Percentiles rank a stretch among this genome's conserved stretches.
Evolutionary conservation across 1,140 invertebrate genomes (phyloP).

Genomic region (Caligus rogercresseyi): DNA sequence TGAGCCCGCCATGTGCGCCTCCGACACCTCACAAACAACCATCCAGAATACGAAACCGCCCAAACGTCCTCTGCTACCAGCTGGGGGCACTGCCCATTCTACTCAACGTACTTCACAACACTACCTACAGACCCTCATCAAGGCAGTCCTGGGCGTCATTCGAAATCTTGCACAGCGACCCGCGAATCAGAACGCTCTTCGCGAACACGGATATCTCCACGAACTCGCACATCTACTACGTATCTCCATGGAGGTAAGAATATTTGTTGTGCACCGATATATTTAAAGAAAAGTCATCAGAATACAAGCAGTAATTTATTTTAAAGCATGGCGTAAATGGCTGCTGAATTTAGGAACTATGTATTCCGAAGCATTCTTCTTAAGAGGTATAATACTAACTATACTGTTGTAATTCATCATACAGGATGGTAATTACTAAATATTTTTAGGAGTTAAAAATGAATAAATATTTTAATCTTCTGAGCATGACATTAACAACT

Average conservation of each 20-base stretch:
- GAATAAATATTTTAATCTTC: no score
- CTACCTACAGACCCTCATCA: conserved; percentile 89
- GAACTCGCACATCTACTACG: conserved; percentile 70
- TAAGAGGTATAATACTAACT: conserved; percentile 13
- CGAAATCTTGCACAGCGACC: conserved; percentile 86
- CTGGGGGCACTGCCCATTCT: conserved; percentile 84
- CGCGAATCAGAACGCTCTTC: conserved; percentile 77
- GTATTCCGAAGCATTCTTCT: background rate
- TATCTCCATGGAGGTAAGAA: conserved; percentile 21
- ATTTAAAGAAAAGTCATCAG: background rate
- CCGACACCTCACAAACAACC: conserved; percentile 80
- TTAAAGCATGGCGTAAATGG: no score
- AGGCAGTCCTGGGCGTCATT: conserved; percentile 53
- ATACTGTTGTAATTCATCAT: no score
- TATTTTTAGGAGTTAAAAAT: no score
- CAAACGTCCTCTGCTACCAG: conserved; percentile 81
- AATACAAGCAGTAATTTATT: background rate
- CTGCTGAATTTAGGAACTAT: background rate
- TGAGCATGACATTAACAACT: no score
- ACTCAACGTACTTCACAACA: background rate
- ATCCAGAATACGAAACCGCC: conserved; percentile 83
- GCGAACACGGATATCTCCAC: conserved; percentile 84
- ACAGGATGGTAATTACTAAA: no score
- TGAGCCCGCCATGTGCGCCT: conserved; percentile 58
- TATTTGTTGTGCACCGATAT: background rate